phyloP scores from a whole-genome alignment of 2,797 vertebrate species.

The Hirundo rustica region DNA sequence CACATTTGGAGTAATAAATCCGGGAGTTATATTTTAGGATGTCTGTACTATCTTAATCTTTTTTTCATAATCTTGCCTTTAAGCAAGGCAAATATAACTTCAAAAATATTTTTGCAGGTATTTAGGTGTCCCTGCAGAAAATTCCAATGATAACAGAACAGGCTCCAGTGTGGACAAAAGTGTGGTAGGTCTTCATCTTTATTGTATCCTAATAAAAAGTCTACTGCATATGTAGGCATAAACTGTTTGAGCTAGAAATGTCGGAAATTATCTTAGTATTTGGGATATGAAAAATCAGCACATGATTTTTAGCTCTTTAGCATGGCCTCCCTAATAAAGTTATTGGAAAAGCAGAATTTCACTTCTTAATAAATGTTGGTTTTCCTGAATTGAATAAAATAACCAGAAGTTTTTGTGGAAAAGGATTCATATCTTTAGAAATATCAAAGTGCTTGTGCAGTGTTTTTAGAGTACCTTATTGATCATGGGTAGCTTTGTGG shows the following conservation, averaged over 20 bases:
- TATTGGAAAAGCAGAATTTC: not conserved
- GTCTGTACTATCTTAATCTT: not conserved
- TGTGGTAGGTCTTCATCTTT: constrained; percentile 82
- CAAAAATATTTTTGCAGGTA: constrained; percentile 75
- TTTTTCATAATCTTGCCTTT: not conserved
- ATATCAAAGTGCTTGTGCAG: not conserved
- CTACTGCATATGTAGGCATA: not conserved
- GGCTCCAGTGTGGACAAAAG: constrained; percentile 91
- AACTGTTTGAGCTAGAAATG: not conserved
- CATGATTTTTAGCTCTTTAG: not conserved
- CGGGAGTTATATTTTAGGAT: not conserved
- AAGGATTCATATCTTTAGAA: not conserved
- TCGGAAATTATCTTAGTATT: not conserved
- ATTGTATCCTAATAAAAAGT: not conserved
- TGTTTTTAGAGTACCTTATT: not conserved
- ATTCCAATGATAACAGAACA: constrained; percentile 88
- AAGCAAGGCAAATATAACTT: not conserved
- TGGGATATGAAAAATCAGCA: not conserved
- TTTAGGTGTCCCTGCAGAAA: constrained; percentile 80
- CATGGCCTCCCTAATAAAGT: not conserved
- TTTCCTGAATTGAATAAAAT: not conserved
- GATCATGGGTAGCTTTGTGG: not conserved
- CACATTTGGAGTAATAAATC: not conserved
- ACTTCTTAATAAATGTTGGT: not conserved
- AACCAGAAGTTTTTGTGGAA: not conserved